Conservation (phyloP, 2,113 vertebrate genomes). For the Tychaedon coryphoeus region DNA sequence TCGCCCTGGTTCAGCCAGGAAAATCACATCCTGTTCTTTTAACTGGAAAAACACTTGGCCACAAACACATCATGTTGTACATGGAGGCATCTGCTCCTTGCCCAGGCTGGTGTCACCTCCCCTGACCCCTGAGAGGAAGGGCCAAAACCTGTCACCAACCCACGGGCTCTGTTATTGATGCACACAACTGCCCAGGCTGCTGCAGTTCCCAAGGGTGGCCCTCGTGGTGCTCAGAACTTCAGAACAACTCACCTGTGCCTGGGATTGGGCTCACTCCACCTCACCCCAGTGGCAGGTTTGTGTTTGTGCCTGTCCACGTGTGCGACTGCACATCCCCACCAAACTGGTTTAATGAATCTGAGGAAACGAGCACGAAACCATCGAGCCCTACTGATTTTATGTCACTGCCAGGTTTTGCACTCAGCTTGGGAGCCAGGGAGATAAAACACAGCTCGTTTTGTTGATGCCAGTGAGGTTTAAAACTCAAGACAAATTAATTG, state of each 20-base stretch:
- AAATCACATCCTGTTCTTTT: slow-evolving; percentile 12
- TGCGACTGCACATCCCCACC: background rate
- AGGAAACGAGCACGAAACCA: background rate
- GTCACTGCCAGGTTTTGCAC: background rate
- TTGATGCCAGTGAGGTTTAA: background rate
- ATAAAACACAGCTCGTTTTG: background rate
- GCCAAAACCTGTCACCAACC: background rate
- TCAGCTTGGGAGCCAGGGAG: background rate
- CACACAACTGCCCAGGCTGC: accelerated
- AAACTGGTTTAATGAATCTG: background rate
- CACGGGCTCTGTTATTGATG: background rate
- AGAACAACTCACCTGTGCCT: background rate
- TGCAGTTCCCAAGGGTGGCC: background rate
- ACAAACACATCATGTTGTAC: background rate
- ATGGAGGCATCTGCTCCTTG: background rate
- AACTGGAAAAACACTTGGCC: background rate
- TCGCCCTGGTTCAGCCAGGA: background rate
- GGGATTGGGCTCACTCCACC: background rate
- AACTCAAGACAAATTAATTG: slow-evolving; percentile 5
- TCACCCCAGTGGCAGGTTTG: background rate
- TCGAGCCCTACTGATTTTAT: background rate
- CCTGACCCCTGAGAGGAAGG: accelerated
- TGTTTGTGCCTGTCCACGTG: background rate
- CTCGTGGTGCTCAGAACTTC: background rate
- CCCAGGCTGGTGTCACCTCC: background rate